These are phyloP conservation scores for Lasioglossum villosulum DNA, from an alignment of 2,888 invertebrate species.

Conservation along the genomic window DNA sequence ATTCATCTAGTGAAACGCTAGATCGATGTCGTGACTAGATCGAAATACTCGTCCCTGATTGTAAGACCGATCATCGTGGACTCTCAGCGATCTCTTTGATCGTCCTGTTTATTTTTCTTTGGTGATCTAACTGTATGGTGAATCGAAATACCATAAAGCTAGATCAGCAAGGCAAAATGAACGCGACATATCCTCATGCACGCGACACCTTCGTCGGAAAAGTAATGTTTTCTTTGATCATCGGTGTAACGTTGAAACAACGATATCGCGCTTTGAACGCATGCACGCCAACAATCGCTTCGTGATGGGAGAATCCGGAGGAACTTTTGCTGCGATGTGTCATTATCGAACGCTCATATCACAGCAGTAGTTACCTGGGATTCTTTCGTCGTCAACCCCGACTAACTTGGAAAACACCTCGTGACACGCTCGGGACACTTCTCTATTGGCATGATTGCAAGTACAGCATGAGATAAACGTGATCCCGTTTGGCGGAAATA, in stretches of 20 bases:
- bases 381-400: slow-evolving; percentile 66
- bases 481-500: slow-evolving; percentile 74
- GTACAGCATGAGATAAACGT: slow-evolving; percentile 79
- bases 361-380: slow-evolving; percentile 84
- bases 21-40: slow-evolving; percentile 84
- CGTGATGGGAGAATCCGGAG: slow-evolving; percentile 76
- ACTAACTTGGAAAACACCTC: background rate
- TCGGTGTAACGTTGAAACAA: background rate
- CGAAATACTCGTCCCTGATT: slow-evolving; percentile 83
- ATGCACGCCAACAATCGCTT: slow-evolving; percentile 14
- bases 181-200: slow-evolving; percentile 70
- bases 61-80: slow-evolving; percentile 48
- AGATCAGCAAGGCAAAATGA: slow-evolving; percentile 83
- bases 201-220: background rate
- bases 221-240: slow-evolving; percentile 25
- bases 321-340: slow-evolving; percentile 83
- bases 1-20: slow-evolving; percentile 81
- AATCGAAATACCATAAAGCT: slow-evolving; percentile 84
- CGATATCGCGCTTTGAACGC: background rate
- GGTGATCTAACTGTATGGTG: slow-evolving; percentile 86
- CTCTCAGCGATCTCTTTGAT: background rate
- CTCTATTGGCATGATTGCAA: slow-evolving; percentile 35
- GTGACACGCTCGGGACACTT: background rate
- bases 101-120: slow-evolving; percentile 85
- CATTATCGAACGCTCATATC: slow-evolving; percentile 78